Conservation (phyloP, 2,888 invertebrate species). For the Eupsilia transversa region DNA sequence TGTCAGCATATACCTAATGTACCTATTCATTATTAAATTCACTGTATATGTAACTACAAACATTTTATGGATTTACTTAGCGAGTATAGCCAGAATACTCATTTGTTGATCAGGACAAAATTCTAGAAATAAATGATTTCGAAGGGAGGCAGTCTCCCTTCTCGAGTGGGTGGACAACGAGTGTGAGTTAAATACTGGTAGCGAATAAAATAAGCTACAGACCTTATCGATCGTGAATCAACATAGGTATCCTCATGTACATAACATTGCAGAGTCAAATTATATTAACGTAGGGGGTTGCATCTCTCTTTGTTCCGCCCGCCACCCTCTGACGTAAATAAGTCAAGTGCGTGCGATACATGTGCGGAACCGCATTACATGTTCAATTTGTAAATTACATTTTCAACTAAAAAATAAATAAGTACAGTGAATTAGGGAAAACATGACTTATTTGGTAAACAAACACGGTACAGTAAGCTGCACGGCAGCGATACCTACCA, state of each 20-base stretch:
- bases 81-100: background rate
- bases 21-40: background rate
- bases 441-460: background rate
- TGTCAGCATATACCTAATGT: conserved; percentile 8
- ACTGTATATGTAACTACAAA: background rate
- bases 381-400: background rate
- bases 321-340: background rate
- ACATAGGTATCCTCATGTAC: background rate
- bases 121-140: background rate
- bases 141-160: background rate
- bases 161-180: background rate
- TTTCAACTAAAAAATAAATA: background rate
- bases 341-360: background rate
- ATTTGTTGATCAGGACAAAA: background rate
- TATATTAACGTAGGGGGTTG: conserved; percentile 1
- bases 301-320: background rate
- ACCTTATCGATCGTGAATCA: conserved; percentile 23
- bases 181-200: background rate
- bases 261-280: conserved; percentile 9
- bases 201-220: background rate
- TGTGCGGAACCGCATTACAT: background rate
- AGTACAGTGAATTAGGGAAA: too few relatives aligned
- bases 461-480: background rate
- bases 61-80: background rate
- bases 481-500: too few relatives aligned